phyloP scores from a whole-genome alignment of 2,888 invertebrate genomes.

The Agonopterix alstromeriana region DNA sequence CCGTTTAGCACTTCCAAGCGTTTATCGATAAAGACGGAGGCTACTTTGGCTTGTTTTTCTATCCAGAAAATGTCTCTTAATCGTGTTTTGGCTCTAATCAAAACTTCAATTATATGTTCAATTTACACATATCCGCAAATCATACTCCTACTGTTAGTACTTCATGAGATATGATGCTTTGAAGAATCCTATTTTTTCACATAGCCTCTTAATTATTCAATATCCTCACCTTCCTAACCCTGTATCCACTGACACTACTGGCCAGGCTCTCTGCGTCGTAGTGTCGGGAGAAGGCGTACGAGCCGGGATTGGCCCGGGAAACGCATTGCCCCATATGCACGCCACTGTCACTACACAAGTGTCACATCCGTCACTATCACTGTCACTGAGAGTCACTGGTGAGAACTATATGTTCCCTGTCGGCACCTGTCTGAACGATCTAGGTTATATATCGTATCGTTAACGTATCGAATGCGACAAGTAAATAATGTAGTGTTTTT shows the following conservation, averaged over 20 bases:
- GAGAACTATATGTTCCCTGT: background rate
- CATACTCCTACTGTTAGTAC: no score
- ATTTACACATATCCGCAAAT: no score
- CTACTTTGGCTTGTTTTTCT: no score
- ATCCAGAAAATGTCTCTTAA: no score
- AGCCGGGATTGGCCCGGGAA: conserved; percentile 78
- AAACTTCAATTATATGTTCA: no score
- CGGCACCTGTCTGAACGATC: background rate
- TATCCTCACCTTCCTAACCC: conserved; percentile 46
- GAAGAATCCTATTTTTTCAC: no score
- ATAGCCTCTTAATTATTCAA: no score
- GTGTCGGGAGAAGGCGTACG: conserved; percentile 61
- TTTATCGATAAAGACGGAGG: no score
- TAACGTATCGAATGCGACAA: background rate
- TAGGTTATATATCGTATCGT: background rate
- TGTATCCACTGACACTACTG: conserved; percentile 49
- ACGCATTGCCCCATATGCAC: conserved; percentile 86
- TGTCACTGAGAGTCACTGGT: background rate
- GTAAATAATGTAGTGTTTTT: background rate
- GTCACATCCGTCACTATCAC: conserved; percentile 12
- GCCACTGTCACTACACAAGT: conserved; percentile 16
- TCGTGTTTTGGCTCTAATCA: no score
- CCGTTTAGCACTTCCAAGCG: no score
- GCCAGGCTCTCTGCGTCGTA: conserved; percentile 67
- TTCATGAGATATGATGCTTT: no score